phyloP scores from a whole-genome alignment of 2,797 vertebrate genomes.

The Bradypodion pumilum region DNA sequence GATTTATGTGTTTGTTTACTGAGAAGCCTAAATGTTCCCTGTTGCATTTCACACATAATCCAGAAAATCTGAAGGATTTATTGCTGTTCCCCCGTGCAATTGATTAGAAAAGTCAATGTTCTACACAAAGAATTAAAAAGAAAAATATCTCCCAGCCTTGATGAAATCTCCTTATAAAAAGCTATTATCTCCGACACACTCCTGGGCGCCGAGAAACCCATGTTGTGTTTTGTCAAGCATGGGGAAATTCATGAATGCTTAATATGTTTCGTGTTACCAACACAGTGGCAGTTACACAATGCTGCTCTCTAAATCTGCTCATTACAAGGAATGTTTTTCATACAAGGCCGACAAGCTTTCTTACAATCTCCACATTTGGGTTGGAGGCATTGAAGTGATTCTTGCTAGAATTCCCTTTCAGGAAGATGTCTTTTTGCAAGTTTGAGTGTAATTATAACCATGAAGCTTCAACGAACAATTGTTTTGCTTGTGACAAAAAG shows the following conservation, averaged over 20 bases:
- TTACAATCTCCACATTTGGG: not conserved
- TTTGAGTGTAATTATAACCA: not conserved
- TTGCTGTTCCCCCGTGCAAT: constrained; percentile 56
- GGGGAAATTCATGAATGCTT: constrained; percentile 16
- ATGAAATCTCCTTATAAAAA: constrained; percentile 58
- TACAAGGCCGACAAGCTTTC: constrained; percentile 24
- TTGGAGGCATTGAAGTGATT: not conserved
- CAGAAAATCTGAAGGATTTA: constrained; percentile 73
- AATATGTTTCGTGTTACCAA: constrained; percentile 33
- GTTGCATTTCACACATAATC: constrained; percentile 70
- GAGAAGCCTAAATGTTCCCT: constrained; percentile 61
- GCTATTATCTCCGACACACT: constrained; percentile 41
- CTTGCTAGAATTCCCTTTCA: not conserved
- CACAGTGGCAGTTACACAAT: constrained; percentile 46
- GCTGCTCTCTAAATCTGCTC: constrained; percentile 38
- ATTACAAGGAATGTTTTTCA: not conserved
- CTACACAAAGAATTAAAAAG: constrained; percentile 70
- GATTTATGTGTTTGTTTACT: constrained; percentile 66
- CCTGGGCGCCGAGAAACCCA: constrained; percentile 10
- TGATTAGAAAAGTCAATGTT: constrained; percentile 76
- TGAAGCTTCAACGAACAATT: not conserved
- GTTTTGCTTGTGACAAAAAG: not conserved
- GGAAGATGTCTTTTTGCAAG: not conserved
- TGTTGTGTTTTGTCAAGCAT: constrained; percentile 21
- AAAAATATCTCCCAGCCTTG: constrained; percentile 61